Evolutionary conservation across 2,797 vertebrate species (phyloP), one percentile per base, ranked within the genome.

Genomic region (Acipenser oxyrinchus): DNA sequence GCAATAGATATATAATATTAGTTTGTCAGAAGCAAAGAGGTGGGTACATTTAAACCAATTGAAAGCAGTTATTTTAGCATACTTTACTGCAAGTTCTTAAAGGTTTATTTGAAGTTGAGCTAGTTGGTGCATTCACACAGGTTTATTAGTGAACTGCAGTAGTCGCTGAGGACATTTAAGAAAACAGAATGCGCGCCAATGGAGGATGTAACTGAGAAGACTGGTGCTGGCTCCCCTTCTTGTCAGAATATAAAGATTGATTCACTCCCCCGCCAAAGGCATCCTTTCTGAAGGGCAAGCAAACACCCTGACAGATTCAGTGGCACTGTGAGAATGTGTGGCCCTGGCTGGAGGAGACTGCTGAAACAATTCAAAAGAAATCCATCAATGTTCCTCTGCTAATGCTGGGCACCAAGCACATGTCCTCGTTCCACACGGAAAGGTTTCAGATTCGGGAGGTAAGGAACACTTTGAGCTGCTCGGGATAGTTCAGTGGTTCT

Each of bases 341-440:
- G 10, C 11, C 10, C 12, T 13, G 55, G 12, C 55, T 58, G 13
- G 13, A 58, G 55, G 55, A 6, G 12, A 58, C 55, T 13, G 86
- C 87, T 84, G 79, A 76, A 71, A 72, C 77, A 84, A 84, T 88
- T 81, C 84, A 86, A 88, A 85, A 83, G 83, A 78, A 82, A 87
- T 86, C 81, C 79, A 85, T 89, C 85, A 87, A 73, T 67, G 75
- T 64, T 66, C 68, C 63, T 68, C 72, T 67, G 60, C 66, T 66
- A 60, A 48, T 13, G n/a, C 62, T 8, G 49, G 59, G 52, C 61
- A 8, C 67, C 4, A 37, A 51, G 53, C 49, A 63, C 60, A 57
- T 48, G 49, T n/a, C 18, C 18, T 63, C 6, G 10, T n/a, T 15
- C 55, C 10, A 10, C 55, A 8, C 11, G 12, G 7, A 2, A n/a